phyloP scores from a whole-genome alignment of 1,140 invertebrate genomes.

The Bombus haemorrhoidalis region DNA sequence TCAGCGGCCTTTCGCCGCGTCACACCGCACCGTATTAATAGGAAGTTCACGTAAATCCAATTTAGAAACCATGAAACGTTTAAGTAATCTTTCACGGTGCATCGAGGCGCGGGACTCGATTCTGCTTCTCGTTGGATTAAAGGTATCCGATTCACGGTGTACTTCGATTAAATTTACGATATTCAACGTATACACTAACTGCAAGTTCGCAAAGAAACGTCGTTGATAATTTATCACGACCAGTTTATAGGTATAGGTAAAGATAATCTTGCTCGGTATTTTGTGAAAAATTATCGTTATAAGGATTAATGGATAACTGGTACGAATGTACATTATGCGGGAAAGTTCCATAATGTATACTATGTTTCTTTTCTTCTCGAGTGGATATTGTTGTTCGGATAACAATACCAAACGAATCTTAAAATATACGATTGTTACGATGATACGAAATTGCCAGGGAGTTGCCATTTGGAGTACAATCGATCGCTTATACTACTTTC shows the following conservation, averaged over 20 bases:
- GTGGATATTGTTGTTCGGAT: not conserved
- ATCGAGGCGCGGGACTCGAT: not conserved
- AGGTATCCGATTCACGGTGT: not conserved
- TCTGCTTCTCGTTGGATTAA: no score
- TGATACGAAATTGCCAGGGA: not conserved
- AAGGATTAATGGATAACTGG: not conserved
- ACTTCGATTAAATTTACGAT: constrained; percentile 9
- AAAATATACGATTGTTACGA: not conserved
- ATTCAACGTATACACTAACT: not conserved
- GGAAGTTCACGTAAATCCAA: constrained; percentile 21
- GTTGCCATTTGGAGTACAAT: not conserved
- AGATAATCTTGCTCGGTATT: not conserved
- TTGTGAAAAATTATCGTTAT: not conserved
- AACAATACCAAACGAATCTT: not conserved
- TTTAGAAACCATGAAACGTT: constrained; percentile 18
- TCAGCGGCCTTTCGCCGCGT: not conserved
- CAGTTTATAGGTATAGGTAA: not conserved
- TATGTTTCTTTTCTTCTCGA: not conserved
- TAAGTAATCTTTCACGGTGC: not conserved
- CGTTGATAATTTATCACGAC: not conserved
- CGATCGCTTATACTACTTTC: not conserved
- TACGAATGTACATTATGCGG: not conserved
- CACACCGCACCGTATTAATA: not conserved
- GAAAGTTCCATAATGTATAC: not conserved
- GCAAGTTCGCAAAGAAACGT: not conserved